phyloP scores from a whole-genome alignment of 2,888 invertebrate species.

The Aleiodes alternator region DNA sequence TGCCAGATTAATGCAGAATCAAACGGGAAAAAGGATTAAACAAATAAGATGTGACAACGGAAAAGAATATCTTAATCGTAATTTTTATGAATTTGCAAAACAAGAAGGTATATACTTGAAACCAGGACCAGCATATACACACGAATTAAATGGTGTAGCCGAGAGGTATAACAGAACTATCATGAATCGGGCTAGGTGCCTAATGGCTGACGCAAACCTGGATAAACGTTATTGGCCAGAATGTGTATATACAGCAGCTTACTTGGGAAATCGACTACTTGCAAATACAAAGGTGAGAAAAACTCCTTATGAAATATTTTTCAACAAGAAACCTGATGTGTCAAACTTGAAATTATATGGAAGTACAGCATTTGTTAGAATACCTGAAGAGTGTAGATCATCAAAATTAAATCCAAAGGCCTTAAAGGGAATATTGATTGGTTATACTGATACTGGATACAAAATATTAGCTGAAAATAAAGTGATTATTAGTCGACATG shows the following conservation, averaged over 20 bases:
- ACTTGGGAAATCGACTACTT: conserved; percentile 49
- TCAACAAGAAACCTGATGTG: conserved; percentile 46
- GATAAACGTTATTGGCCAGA: conserved; percentile 54
- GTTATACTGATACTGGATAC: conserved; percentile 44
- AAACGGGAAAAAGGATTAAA: conserved; percentile 45
- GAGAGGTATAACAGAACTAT: conserved; percentile 47
- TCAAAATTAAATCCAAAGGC: conserved; percentile 51
- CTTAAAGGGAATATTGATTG: conserved; percentile 49
- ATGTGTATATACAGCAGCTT: conserved; percentile 47
- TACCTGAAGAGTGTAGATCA: conserved; percentile 49
- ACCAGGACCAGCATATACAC: conserved; percentile 25
- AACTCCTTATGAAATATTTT: conserved; percentile 51
- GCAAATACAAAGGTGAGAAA: conserved; percentile 51
- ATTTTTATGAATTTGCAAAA: conserved; percentile 30
- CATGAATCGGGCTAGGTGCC: conserved; percentile 53
- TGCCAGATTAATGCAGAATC: conserved; percentile 36
- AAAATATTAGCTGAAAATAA: too few relatives aligned
- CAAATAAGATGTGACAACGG: conserved; percentile 46
- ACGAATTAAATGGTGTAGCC: conserved; percentile 25
- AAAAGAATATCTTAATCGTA: conserved; percentile 36
- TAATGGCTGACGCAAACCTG: conserved; percentile 50
- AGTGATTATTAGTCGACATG: too few relatives aligned
- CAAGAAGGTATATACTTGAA: conserved; percentile 38
- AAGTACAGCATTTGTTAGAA: conserved; percentile 52
- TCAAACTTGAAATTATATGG: conserved; percentile 51